Base-by-base conservation (phyloP, 2,113 vertebrate species). In the Cisticola juncidis region DNA sequence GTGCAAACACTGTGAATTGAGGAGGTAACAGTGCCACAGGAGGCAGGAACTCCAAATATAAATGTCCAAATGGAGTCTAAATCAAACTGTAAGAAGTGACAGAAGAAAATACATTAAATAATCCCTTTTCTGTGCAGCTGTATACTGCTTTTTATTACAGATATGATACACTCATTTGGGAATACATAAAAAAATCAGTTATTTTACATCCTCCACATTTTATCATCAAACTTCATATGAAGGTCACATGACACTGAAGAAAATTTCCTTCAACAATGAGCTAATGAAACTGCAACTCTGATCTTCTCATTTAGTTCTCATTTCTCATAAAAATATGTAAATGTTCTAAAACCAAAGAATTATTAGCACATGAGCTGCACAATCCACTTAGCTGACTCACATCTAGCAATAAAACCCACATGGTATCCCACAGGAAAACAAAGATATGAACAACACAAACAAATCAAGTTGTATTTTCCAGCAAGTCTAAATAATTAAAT, bases 31-130 rank as follows among this genome's bases (percentile, higher is more conserved):
- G 99, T 98, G 23, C 98, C 99, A 38, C 99, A 99, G 73, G 99
- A 99, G 42, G 99, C 99, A 14, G 99, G 99, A 56, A 99, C 98
- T 21, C 99, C 99, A 48, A 99, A 99, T 98, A 99, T 99, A 92
- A 99, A 99, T 0, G 98, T 99, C 99, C 99, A 99, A 95, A 99
- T 99, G 70, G 99, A 99, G 92, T 99, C 99, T 95, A 99, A 98
- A 91, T 99, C 99, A 97, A 99, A 99, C 99, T 99, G 97, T 35
- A 81, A 57, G 73, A 78, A 21, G 13, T 20, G 4, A 86, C 76
- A 69, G 23, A 88, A 88, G 31, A 78, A 58, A 80, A 4, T 8
- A 85, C 9, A 48, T 31, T 6, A 86, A 77, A 77, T 54, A 53
- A 93, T 21, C 24, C 16, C 48, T 26, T 85, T 51, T 26, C 25